Conservation (phyloP, 2,888 invertebrate genomes). For the Panorpa germanica region DNA sequence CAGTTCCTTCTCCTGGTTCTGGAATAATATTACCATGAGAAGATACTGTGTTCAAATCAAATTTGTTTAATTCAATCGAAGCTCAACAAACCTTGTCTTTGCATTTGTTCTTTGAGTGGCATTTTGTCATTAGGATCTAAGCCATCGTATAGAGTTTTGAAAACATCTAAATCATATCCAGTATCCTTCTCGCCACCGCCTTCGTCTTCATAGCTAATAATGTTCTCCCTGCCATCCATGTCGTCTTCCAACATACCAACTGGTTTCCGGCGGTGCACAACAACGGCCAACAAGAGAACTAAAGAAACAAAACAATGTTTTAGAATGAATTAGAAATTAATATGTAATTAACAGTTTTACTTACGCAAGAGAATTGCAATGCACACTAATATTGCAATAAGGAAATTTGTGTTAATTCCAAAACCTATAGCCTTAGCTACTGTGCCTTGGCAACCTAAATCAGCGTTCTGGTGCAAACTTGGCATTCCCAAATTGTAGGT, state of each 20-base stretch:
- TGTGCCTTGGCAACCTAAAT: conserved; percentile 53
- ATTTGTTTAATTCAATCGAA: no score
- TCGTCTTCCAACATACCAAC: conserved; percentile 80
- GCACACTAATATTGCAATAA: conserved; percentile 80
- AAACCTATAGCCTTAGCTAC: conserved; percentile 62
- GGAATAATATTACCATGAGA: no score
- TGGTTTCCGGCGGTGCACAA: conserved; percentile 73
- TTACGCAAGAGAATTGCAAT: conserved; percentile 50
- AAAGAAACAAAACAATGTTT: no score
- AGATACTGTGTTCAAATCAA: no score
- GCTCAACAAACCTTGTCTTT: no score
- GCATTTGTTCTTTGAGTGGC: no score
- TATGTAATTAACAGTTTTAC: no score
- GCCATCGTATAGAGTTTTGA: no score
- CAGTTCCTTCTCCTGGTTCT: conserved; percentile 58
- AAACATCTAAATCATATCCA: no score
- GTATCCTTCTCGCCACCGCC: conserved; percentile 97
- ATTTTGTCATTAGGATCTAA: no score
- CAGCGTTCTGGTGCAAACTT: conserved; percentile 46
- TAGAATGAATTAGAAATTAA: no score
- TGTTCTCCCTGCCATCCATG: conserved; percentile 90
- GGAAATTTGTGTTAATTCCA: conserved; percentile 68
- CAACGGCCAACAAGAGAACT: conserved; percentile 75
- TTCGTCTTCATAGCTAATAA: conserved; percentile 95
- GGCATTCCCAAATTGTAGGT: conserved; percentile 80